Base-by-base conservation (phyloP, 2,888 invertebrate genomes). In the Dendrolimus pini region DNA sequence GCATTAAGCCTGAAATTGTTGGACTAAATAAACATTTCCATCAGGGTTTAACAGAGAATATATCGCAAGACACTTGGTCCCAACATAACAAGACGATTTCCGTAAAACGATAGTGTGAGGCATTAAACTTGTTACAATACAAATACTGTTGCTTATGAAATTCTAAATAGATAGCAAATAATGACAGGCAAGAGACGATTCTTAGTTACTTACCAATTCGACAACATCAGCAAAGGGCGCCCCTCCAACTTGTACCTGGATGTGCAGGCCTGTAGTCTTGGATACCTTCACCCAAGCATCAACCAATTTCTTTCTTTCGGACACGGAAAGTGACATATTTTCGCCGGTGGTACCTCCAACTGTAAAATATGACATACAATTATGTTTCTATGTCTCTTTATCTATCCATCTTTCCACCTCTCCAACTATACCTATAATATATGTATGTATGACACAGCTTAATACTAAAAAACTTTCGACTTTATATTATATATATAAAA, bases 321-420 rank as follows among this genome's bases (percentile, higher is more conserved):
- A 76, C 0, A 95, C 87, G 2, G 92, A 92, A 74, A 96, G 83
- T 0, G 93, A 93, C 83, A 94, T 93, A 18, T 96, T 94, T 85
- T 97, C 97, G 0, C 97, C 97, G 13, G 94, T 94, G 0, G 96
- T 96, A 13, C 97, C 96, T 72, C 96, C 96, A 2, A 96, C 96
- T 96, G 72, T 1, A 68, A 75, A 67, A 58, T 12, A 53, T 56
- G 9, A 13, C 12, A 13, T 56, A 13, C 6, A 30, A 30, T 30
- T 6, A 6, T 30, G 6, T 30, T 30, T 30, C 30, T 30, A 30
- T 2, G 18, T 18, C 3, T 14, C 14, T 7, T 53, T 41, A 41
- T 53, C 41, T 9, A 7, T 53, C 8, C 41, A n/a, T 9, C 52
- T 14, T 18, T 18, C 18, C 18, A 2, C 18, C 18, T 18, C 2